Conservation (phyloP, 53 echinoderm and acorn worm species). For the Antedon mediterranea region DNA sequence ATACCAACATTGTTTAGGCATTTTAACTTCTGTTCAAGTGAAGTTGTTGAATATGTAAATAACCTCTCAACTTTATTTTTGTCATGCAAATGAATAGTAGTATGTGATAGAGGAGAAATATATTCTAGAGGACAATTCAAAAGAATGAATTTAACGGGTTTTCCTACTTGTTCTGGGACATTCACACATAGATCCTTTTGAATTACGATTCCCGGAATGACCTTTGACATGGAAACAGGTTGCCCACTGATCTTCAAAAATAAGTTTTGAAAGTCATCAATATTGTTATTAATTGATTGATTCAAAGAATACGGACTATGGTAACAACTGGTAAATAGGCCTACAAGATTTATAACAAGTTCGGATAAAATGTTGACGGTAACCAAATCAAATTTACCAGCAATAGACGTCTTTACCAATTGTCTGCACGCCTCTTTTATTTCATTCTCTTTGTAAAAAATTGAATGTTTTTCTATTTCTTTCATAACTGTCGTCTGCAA, state of each 20-base stretch:
- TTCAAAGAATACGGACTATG: neutral
- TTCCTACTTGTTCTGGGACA: neutral
- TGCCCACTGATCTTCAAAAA: neutral
- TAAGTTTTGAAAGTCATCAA: neutral
- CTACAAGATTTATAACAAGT: neutral
- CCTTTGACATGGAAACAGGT: neutral
- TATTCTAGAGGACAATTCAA: neutral
- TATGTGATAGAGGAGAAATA: neutral
- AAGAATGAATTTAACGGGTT: neutral
- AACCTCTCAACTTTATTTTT: neutral
- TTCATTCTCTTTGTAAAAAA: neutral
- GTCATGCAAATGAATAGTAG: neutral
- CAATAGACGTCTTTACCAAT: neutral
- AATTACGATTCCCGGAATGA: neutral
- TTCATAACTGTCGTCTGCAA: neutral
- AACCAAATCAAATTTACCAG: neutral
- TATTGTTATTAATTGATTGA: neutral
- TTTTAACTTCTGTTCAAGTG: neutral
- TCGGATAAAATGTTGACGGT: neutral
- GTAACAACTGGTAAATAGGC: neutral
- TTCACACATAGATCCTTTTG: neutral
- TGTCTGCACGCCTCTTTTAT: neutral
- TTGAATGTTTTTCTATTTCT: neutral
- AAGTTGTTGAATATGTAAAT: neutral
- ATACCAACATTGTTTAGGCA: neutral